Conservation (phyloP, 1,140 invertebrate genomes). For the Caerostris extrusa region DNA sequence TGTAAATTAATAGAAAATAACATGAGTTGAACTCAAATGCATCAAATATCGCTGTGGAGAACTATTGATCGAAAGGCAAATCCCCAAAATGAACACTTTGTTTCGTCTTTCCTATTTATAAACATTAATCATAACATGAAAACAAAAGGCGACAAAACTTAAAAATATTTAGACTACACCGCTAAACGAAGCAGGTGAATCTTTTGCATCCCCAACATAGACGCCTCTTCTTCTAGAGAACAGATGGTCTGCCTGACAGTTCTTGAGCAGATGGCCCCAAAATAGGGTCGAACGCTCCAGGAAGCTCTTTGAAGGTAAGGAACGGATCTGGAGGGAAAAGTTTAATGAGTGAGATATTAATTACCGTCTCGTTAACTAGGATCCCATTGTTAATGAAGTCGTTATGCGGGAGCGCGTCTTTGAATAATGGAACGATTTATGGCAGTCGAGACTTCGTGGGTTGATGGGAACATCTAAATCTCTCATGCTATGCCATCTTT, state of each 20-base stretch:
- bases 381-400: constrained; percentile 9
- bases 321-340: constrained; percentile 1
- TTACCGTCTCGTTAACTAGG: not conserved
- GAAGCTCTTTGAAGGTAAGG: constrained; percentile 23
- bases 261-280: constrained; percentile 11
- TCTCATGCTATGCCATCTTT: not conserved
- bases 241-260: constrained; percentile 19
- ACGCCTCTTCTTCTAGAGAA: not conserved
- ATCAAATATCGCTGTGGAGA: too few relatives aligned
- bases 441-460: not conserved
- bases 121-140: not conserved
- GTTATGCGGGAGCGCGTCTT: not conserved
- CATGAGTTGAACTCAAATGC: too few relatives aligned
- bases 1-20: too few relatives aligned
- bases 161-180: not conserved
- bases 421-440: constrained; percentile 28
- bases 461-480: not conserved
- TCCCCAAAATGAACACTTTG: not conserved
- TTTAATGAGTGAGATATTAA: constrained; percentile 33
- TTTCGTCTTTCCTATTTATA: not conserved
- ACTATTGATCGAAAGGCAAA: too few relatives aligned
- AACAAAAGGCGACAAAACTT: not conserved
- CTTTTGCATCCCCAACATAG: not conserved
- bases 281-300: constrained; percentile 23
- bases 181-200: not conserved